These are phyloP conservation scores for Caenorhabditis wallacei DNA, from an alignment of 2,888 invertebrate genomes.

Conservation along the genomic window DNA sequence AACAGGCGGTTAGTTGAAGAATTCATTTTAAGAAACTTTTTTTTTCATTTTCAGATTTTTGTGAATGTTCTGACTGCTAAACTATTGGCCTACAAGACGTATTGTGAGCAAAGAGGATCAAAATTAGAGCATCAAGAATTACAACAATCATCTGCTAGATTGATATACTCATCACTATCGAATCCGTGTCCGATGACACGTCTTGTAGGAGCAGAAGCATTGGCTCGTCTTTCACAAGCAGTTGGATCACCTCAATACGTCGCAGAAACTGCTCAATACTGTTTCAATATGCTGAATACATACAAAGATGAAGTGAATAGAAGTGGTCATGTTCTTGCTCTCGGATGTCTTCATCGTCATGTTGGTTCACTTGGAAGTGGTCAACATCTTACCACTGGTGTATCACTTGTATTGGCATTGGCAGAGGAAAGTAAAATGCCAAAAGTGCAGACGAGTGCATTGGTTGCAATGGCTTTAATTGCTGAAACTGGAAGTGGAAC, in stretches of 20 bases:
- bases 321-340: conserved; percentile 91
- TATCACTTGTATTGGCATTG: conserved; percentile 94
- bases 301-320: conserved; percentile 92
- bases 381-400: conserved; percentile 94
- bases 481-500: conserved; percentile 99
- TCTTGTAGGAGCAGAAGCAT: conserved; percentile 95
- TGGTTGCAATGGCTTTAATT: conserved; percentile 95
- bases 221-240: conserved; percentile 94
- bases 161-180: conserved; percentile 85
- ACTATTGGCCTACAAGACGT: conserved; percentile 89
- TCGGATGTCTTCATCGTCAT: conserved; percentile 92
- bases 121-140: conserved; percentile 74
- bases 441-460: conserved; percentile 91
- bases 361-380: conserved; percentile 93
- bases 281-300: conserved; percentile 89
- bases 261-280: conserved; percentile 92
- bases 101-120: conserved; percentile 71
- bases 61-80: conserved; percentile 97
- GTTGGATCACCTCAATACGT: conserved; percentile 91
- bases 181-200: conserved; percentile 88
- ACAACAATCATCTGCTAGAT: conserved; percentile 83
- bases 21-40: background rate
- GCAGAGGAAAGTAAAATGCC: conserved; percentile 95
- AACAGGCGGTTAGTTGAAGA: conserved; percentile 61
- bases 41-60: conserved; percentile 85